These are phyloP conservation scores for Notospermus geniculatus DNA, from an alignment of 1,140 invertebrate species.

Conservation along the genomic window DNA sequence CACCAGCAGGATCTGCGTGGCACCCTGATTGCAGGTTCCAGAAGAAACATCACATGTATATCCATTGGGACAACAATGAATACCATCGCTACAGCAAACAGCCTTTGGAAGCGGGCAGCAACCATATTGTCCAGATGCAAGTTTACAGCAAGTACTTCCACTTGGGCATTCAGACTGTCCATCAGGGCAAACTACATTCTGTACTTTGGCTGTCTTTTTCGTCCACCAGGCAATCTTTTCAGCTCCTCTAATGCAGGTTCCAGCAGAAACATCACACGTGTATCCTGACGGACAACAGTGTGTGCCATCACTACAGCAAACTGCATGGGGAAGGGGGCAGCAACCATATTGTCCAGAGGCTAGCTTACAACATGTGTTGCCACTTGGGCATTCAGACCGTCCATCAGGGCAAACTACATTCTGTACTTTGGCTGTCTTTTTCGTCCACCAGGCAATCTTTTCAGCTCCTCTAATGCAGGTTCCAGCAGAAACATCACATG, in stretches of 20 bases:
- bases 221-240: neutral
- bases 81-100: slow-evolving; percentile 43
- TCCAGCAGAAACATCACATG: neutral
- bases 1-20: slow-evolving; percentile 18
- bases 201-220: neutral
- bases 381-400: neutral
- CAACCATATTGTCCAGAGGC: slow-evolving; percentile 1
- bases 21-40: slow-evolving; percentile 23
- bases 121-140: slow-evolving; percentile 32
- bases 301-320: neutral
- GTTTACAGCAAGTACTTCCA: slow-evolving; percentile 40
- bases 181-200: neutral
- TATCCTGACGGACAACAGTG: slow-evolving; percentile 5
- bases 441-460: neutral
- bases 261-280: neutral
- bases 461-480: neutral
- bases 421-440: neutral
- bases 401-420: neutral
- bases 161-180: slow-evolving; percentile 37
- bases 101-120: slow-evolving; percentile 45
- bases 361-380: neutral
- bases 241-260: slow-evolving; percentile 1
- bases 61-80: slow-evolving; percentile 43
- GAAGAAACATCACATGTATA: slow-evolving; percentile 26
- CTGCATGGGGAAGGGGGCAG: neutral